phyloP scores from a whole-genome alignment of 2,888 invertebrate genomes.

The Andrena fulva region DNA sequence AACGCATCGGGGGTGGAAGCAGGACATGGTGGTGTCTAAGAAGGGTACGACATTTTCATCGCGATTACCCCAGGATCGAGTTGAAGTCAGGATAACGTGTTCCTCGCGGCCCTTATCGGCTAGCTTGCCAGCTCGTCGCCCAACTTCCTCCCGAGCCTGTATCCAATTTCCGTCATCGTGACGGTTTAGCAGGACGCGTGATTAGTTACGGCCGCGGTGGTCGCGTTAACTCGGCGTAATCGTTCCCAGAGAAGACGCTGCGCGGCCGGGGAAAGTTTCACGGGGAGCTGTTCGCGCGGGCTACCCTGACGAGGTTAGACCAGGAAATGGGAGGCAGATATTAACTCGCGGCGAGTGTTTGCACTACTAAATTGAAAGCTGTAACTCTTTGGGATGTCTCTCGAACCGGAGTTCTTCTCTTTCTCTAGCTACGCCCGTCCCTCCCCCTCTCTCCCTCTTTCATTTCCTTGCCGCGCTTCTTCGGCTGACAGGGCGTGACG shows the following conservation, averaged over 20 bases:
- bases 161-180: constrained; percentile 30
- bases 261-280: constrained; percentile 24
- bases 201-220: constrained; percentile 6
- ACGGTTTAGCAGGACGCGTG: constrained; percentile 13
- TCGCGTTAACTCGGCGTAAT: constrained; percentile 15
- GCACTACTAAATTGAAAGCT: constrained; percentile 80
- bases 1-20: no score
- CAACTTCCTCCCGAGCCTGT: constrained; percentile 15
- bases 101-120: constrained; percentile 10
- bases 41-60: no score
- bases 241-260: neutral
- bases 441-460: constrained; percentile 32
- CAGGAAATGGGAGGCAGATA: constrained; percentile 68
- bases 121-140: neutral
- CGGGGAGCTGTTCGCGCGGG: constrained; percentile 32
- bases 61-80: no score
- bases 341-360: constrained; percentile 73
- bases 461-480: constrained; percentile 54
- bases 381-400: constrained; percentile 77
- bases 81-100: neutral
- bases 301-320: constrained; percentile 47
- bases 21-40: no score
- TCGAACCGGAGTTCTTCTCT: constrained; percentile 48
- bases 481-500: constrained; percentile 46
- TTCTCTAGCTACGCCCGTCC: neutral